Percentiles rank a stretch among this genome's conserved stretches.
Evolutionary conservation across 2,888 invertebrate genomes (phyloP).

Genomic region (Yponomeuta evonymella): DNA sequence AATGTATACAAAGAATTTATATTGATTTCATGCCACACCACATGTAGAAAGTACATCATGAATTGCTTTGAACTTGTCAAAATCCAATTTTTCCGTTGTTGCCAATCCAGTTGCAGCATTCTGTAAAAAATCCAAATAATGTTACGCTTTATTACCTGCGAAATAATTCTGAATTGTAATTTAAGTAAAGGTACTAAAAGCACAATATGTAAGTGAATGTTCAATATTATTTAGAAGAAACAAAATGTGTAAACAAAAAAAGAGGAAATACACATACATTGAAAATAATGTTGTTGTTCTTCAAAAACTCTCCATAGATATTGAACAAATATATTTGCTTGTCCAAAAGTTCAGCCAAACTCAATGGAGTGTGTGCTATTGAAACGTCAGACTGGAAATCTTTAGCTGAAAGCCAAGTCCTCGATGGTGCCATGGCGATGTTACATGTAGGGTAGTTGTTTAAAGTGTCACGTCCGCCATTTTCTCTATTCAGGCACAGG

Average conservation of each 20-base stretch:
- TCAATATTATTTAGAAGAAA: slow-evolving; percentile 9
- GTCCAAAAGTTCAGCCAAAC: slow-evolving; percentile 73
- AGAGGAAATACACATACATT: slow-evolving; percentile 42
- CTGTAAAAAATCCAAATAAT: slow-evolving; percentile 36
- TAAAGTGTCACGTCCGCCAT: slow-evolving; percentile 71
- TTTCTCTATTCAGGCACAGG: slow-evolving; percentile 74
- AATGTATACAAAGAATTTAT: not conserved
- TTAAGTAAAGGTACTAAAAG: not conserved
- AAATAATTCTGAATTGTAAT: no score
- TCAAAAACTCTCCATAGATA: slow-evolving; percentile 78
- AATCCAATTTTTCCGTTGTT: slow-evolving; percentile 60
- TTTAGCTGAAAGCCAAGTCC: slow-evolving; percentile 68
- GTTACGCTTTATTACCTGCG: no score
- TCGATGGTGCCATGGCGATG: slow-evolving; percentile 78
- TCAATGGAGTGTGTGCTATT: slow-evolving; percentile 78
- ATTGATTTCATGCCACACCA: slow-evolving; percentile 38
- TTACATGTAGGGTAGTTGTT: slow-evolving; percentile 76
- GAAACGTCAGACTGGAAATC: slow-evolving; percentile 75
- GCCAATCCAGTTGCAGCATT: slow-evolving; percentile 62
- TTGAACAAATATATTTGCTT: slow-evolving; percentile 77
- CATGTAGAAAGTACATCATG: slow-evolving; percentile 58
- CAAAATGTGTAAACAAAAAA: not conserved
- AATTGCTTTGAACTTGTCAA: slow-evolving; percentile 61
- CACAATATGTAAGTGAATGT: not conserved
- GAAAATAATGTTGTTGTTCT: slow-evolving; percentile 68